Evolutionary conservation across 2,888 invertebrate species (phyloP), one percentile per base, ranked within the genome.

Genomic region (Cosmia pyralina): DNA sequence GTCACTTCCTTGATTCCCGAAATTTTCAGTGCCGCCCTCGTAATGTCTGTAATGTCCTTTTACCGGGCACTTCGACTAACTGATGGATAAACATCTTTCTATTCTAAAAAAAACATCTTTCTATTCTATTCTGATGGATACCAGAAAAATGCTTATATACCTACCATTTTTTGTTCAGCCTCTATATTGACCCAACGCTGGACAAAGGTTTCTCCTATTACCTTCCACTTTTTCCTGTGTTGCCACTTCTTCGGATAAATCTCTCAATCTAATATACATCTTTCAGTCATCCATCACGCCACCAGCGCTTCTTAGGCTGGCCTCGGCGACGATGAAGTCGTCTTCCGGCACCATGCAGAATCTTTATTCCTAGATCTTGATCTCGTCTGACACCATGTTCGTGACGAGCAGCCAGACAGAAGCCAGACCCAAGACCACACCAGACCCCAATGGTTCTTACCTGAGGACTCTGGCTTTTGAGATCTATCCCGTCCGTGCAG

Each of bases 381-480:
- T 10, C 6, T 28, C 41, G 10, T 48, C 41, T 57, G 48, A 28
- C 10, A 41, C 10, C 10, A n/a, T 41, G 10, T 34, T 10, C 34
- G 22, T 71, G 28, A 53, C 53, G 34, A 38, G 17, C 44, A n/a
- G 15, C 28, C 4, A 62, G 34, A 4, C 48, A 15, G 41, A 41
- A 48, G 10, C 19, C 38, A 34, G 19, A 17, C 15, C 19, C n/a
- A n/a, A n/a, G n/a, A n/a, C n/a, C n/a, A n/a, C n/a, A n/a, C n/a
- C n/a, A n/a, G n/a, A n/a, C 34, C 8, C 11, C 13, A 19, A 63
- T 41, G 19, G 48, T 63, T 74, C 46, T 72, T 55, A 48, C 72
- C 72, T 63, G 63, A 55, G 7, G 38, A 44, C 34, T 62, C 41
- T n/a, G n/a, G 41, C 48, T 75, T 73, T 62, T 65, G 15, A 19